These are phyloP conservation scores for human (Homo sapiens) DNA, from an alignment of 2,113 vertebrate species.

Conservation along the genomic window DNA sequence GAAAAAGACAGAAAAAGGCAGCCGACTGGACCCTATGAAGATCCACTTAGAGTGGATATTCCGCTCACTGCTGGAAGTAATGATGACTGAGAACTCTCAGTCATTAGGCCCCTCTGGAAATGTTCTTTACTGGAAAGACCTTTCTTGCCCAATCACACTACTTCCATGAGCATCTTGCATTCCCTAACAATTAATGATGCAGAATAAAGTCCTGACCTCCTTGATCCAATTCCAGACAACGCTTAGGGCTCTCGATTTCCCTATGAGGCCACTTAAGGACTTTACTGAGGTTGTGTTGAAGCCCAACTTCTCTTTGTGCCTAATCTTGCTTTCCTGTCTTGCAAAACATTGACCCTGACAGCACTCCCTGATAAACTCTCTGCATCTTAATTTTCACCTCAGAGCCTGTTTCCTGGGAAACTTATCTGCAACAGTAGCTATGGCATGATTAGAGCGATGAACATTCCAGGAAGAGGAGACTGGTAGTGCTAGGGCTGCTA, in stretches of 20 bases:
- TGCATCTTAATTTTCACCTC: background rate
- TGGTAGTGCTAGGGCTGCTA: background rate
- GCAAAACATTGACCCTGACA: background rate
- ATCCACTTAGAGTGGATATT: background rate
- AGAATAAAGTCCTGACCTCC: background rate
- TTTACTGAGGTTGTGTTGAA: background rate
- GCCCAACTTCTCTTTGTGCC: background rate
- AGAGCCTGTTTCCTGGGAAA: background rate
- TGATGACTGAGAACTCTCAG: background rate
- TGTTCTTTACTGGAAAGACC: background rate
- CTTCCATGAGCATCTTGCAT: background rate
- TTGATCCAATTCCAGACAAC: background rate
- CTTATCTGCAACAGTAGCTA: background rate
- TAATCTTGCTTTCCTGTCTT: background rate
- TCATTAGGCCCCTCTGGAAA: background rate
- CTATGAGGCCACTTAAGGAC: fast-evolving
- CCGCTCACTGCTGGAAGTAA: background rate
- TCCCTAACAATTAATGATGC: background rate
- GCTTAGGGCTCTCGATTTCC: background rate
- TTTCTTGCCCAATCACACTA: no score
- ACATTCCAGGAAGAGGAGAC: background rate
- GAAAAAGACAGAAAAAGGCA: background rate
- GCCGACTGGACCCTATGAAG: no score
- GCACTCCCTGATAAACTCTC: background rate
- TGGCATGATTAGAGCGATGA: background rate